Evolutionary conservation across 2,888 invertebrate species (phyloP).

Genomic region (Cynaeus angustus): DNA sequence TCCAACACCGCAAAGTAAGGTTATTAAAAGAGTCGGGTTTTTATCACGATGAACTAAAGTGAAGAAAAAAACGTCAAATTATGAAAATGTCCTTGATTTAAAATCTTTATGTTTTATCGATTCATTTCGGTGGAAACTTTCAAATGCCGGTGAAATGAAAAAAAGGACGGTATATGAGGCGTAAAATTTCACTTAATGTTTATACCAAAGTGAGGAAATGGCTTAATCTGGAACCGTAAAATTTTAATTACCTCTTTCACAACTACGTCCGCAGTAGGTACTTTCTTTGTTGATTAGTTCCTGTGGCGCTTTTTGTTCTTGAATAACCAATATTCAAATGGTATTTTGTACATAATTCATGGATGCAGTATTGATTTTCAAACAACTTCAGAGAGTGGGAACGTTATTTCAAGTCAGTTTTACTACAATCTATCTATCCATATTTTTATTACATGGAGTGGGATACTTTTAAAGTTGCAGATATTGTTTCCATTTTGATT

Average conservation of each 20-base stretch:
- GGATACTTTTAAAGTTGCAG: no score
- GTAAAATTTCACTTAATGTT: slow-evolving; percentile 7
- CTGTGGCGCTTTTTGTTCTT: background rate
- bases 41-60: background rate
- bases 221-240: background rate
- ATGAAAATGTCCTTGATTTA: slow-evolving; percentile 3
- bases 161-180: background rate
- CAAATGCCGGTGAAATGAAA: background rate
- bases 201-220: background rate
- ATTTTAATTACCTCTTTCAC: background rate
- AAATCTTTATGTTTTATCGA: background rate
- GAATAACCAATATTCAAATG: slow-evolving; percentile 9
- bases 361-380: slow-evolving; percentile 1
- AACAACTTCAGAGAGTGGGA: background rate
- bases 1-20: background rate
- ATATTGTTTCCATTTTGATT: background rate
- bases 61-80: background rate
- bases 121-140: background rate
- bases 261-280: background rate
- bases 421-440: background rate
- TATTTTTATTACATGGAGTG: background rate
- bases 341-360: slow-evolving; percentile 6
- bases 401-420: background rate
- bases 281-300: background rate
- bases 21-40: background rate